phyloP scores from a whole-genome alignment of 2,797 vertebrate species.

The Trematomus bernacchii region DNA sequence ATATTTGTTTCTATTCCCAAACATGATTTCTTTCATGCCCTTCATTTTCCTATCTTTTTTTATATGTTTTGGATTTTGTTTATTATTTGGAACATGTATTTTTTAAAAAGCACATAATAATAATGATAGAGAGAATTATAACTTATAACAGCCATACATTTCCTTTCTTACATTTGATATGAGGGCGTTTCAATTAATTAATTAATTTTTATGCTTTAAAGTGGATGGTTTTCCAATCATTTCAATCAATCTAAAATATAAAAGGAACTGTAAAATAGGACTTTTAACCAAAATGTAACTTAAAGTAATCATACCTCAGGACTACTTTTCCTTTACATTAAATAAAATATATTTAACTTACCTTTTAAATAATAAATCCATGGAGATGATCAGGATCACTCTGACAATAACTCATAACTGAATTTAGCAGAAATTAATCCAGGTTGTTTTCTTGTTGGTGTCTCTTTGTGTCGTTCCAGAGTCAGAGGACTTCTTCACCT shows the following conservation, averaged over 20 bases:
- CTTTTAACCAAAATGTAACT: neutral
- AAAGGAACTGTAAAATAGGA: neutral
- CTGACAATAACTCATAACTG: constrained; percentile 29
- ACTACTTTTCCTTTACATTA: neutral
- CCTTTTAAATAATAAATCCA: constrained; percentile 63
- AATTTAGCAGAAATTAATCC: constrained; percentile 29
- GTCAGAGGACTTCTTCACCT: constrained; percentile 6
- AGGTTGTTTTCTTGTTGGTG: neutral
- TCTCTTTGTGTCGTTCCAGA: neutral
- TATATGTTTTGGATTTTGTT: neutral
- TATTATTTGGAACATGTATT: neutral
- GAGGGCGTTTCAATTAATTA: neutral
- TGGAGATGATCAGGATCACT: constrained; percentile 32
- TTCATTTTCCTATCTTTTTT: neutral
- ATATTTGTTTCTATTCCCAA: neutral
- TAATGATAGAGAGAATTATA: neutral
- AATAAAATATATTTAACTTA: constrained; percentile 18
- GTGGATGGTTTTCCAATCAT: neutral
- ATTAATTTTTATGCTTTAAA: neutral
- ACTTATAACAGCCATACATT: neutral
- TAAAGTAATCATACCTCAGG: neutral
- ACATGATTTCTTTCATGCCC: neutral
- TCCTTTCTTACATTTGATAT: neutral
- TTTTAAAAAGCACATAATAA: neutral
- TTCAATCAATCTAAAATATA: neutral